A percentile compares a stretch with the other conserved stretches of the same genome.
phyloP scores from a whole-genome alignment of 2,113 vertebrate genomes.

The Ochotona curzoniae region DNA sequence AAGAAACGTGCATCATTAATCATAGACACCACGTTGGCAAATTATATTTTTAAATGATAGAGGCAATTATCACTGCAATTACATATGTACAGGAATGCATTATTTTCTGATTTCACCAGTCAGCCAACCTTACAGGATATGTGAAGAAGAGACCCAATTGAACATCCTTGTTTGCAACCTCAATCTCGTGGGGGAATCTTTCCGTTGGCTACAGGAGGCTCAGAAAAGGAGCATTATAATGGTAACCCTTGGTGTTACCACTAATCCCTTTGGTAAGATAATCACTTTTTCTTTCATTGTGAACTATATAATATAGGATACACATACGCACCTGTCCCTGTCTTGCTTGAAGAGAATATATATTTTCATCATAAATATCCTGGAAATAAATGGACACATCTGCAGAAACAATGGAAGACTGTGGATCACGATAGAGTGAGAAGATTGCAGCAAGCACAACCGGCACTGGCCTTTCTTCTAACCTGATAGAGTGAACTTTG shows the following conservation, averaged over 20 bases:
- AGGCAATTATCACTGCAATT: conserved; percentile 78
- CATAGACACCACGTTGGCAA: conserved; percentile 77
- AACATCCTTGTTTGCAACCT: conserved; percentile 52
- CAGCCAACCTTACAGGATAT: conserved; percentile 52
- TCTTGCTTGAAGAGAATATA: neutral
- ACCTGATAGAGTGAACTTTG: neutral
- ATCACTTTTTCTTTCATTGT: conserved; percentile 1
- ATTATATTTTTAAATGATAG: conserved; percentile 80
- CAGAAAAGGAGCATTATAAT: neutral
- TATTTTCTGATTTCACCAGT: conserved; percentile 73
- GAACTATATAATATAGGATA: neutral
- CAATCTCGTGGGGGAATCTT: conserved; percentile 15
- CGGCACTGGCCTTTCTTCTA: neutral
- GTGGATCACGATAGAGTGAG: neutral
- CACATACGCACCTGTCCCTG: neutral
- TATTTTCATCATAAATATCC: neutral
- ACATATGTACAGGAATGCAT: conserved; percentile 69
- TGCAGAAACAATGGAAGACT: conserved; percentile 12
- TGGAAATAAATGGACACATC: neutral
- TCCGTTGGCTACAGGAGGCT: conserved; percentile 18
- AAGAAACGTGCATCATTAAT: conserved; percentile 79
- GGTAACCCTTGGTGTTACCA: neutral
- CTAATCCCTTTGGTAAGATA: conserved; percentile 10
- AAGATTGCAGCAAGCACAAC: neutral
- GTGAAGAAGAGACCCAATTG: conserved; percentile 48